Conservation (phyloP, 2,113 vertebrate species). For the Tapirus terrestris region DNA sequence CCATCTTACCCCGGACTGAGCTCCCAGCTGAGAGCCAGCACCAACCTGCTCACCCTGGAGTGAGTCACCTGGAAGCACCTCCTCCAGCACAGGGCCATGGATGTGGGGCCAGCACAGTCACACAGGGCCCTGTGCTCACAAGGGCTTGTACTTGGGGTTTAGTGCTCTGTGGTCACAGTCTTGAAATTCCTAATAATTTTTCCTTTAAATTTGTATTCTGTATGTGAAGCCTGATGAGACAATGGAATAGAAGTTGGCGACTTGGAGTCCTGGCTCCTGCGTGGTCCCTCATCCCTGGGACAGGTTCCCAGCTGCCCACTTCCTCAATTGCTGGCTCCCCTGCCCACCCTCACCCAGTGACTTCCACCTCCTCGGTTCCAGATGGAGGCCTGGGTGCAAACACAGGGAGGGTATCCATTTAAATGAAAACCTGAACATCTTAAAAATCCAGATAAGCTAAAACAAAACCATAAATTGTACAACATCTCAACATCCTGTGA, state of each 20-base stretch:
- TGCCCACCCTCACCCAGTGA: background rate
- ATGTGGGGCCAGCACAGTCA: background rate
- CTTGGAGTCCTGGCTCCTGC: background rate
- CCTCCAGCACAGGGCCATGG: background rate
- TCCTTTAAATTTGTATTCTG: background rate
- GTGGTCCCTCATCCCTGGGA: background rate
- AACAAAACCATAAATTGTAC: background rate
- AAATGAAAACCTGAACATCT: slow-evolving; percentile 24
- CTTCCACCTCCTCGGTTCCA: background rate
- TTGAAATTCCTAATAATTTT: background rate
- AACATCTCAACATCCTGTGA: background rate
- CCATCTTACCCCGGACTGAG: background rate
- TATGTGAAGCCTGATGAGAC: background rate
- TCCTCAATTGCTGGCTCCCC: background rate
- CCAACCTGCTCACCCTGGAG: background rate
- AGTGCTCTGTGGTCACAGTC: background rate
- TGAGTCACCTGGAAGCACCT: background rate
- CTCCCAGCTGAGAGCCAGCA: background rate
- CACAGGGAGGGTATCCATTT: background rate
- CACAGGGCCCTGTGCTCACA: background rate
- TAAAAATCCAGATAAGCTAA: background rate
- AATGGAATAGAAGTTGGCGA: background rate
- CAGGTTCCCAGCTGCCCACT: background rate
- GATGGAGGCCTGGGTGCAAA: background rate
- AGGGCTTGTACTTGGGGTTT: background rate